phyloP scores from a whole-genome alignment of 2,888 invertebrate species.

The Orchesella flavescens region DNA sequence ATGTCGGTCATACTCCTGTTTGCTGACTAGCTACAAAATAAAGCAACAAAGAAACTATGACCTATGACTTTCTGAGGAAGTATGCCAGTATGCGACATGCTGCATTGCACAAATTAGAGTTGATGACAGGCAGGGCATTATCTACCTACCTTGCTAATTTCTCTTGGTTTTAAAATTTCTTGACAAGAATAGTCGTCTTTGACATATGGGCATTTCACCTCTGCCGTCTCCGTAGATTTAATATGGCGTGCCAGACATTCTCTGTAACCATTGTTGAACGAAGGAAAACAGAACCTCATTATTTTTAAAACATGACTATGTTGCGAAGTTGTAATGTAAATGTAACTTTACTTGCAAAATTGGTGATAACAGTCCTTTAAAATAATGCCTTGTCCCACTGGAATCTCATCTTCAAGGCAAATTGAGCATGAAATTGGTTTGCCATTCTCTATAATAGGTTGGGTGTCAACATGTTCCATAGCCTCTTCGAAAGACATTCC shows the following conservation, averaged over 20 bases:
- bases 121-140: too few species aligned
- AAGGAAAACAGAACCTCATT: too few species aligned
- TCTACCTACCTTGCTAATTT: not conserved
- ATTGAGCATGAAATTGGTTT: not conserved
- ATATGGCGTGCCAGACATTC: conserved; percentile 3
- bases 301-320: too few species aligned
- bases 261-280: not conserved
- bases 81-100: too few species aligned
- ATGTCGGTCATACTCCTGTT: conserved; percentile 22
- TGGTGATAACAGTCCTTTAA: conserved; percentile 44
- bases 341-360: conserved; percentile 55
- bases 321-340: too few species aligned
- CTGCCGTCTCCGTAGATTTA: conserved; percentile 12
- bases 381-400: conserved; percentile 12
- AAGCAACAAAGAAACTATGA: too few species aligned
- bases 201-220: conserved; percentile 32
- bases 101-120: too few species aligned
- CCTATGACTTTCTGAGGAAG: too few species aligned
- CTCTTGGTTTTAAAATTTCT: conserved; percentile 11
- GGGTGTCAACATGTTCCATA: not conserved
- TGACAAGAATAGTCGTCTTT: conserved; percentile 12
- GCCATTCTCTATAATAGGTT: conserved; percentile 8
- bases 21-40: conserved; percentile 18
- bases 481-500: not conserved
- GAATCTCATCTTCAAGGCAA: conserved; percentile 1